Evolutionary conservation across 2,797 vertebrate genomes (phyloP).

Genomic region (Lepus townsendii): DNA sequence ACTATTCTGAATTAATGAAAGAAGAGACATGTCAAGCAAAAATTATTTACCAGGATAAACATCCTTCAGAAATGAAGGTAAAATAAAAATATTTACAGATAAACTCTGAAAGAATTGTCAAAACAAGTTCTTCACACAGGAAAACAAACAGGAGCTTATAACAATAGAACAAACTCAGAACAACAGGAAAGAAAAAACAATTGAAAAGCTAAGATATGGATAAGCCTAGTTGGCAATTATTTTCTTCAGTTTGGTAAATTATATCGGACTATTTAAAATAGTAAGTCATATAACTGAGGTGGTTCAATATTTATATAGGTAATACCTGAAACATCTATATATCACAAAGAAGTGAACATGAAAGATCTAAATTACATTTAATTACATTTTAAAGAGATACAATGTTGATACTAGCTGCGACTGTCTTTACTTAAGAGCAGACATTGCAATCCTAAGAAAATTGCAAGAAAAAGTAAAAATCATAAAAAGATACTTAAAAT

Average conservation of each 20-base stretch:
- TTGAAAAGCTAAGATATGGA: not conserved
- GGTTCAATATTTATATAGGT: not conserved
- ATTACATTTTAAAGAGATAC: not conserved
- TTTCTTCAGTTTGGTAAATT: not conserved
- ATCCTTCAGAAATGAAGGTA: not conserved
- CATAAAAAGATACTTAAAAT: not conserved
- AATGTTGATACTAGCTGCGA: not conserved
- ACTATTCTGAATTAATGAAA: conserved; percentile 18
- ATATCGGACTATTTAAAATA: not conserved
- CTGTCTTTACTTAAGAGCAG: not conserved
- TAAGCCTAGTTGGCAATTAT: not conserved
- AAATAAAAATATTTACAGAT: not conserved
- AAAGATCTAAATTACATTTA: not conserved
- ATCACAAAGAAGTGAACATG: not conserved
- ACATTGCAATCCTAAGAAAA: not conserved
- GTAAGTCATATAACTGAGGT: not conserved
- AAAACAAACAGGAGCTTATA: not conserved
- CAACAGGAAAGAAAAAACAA: not conserved
- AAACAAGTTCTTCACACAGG: not conserved
- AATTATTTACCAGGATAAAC: not conserved
- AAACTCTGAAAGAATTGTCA: not conserved
- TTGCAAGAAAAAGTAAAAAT: not conserved
- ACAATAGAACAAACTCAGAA: not conserved
- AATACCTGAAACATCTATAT: not conserved
- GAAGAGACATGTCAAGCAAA: not conserved